phyloP scores from a whole-genome alignment of 2,797 vertebrate species.

The Periparus ater region DNA sequence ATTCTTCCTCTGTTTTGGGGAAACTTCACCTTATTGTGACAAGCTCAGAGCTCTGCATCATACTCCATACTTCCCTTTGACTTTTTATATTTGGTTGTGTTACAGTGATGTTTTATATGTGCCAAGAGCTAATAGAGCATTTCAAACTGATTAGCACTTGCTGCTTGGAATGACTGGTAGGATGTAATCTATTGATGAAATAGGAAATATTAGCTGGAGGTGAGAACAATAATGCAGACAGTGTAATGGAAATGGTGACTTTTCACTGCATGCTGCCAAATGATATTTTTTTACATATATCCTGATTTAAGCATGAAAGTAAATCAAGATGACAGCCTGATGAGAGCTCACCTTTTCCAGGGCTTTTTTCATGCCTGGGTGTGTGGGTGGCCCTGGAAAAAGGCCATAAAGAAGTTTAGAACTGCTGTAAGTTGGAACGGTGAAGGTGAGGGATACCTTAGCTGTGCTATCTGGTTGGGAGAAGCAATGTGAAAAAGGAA shows the following conservation, averaged over 20 bases:
- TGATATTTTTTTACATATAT: neutral
- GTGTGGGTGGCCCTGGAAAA: neutral
- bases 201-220: neutral
- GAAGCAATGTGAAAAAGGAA: neutral
- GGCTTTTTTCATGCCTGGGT: neutral
- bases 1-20: constrained; percentile 35
- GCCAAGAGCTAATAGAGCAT: neutral
- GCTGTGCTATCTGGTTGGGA: neutral
- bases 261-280: neutral
- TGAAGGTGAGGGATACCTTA: neutral
- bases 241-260: neutral
- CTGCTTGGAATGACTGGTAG: neutral
- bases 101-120: neutral
- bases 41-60: neutral
- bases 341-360: neutral
- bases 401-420: neutral
- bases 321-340: neutral
- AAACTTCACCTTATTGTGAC: neutral
- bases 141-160: neutral
- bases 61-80: neutral
- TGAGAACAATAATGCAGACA: neutral
- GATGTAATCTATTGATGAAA: constrained; percentile 18
- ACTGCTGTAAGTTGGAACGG: neutral
- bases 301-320: neutral
- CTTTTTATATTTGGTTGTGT: neutral